Conservation (phyloP, 2,888 invertebrate species). For the Shargacucullia verbasci region DNA sequence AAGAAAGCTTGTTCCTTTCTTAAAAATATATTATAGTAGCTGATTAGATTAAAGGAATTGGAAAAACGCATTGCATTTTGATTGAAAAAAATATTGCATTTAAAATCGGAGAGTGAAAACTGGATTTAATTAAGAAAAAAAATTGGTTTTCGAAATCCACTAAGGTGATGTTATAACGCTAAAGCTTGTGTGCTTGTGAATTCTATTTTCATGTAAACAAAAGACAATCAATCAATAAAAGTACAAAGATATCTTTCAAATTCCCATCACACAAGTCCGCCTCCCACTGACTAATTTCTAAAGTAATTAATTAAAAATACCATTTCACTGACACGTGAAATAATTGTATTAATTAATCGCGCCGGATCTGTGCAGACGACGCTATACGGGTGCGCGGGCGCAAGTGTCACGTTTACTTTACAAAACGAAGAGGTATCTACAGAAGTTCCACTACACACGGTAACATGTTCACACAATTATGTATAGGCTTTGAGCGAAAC, state of each 20-base stretch:
- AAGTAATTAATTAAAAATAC: slow-evolving; percentile 39
- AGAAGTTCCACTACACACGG: slow-evolving; percentile 18
- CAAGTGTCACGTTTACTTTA: slow-evolving; percentile 46
- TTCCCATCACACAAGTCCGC: slow-evolving; percentile 26
- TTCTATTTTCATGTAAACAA: too few relatives aligned
- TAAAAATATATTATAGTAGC: slow-evolving; percentile 1
- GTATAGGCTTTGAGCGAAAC: too few relatives aligned
- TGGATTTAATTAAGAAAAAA: too few relatives aligned
- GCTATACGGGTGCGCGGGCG: slow-evolving; percentile 36
- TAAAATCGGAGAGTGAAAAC: too few relatives aligned
- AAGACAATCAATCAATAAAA: not conserved
- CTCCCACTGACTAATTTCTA: slow-evolving; percentile 12
- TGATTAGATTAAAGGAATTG: not conserved
- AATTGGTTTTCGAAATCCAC: too few relatives aligned
- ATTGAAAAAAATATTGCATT: not conserved
- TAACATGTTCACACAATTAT: not conserved
- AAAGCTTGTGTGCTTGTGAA: too few relatives aligned
- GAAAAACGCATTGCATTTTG: too few relatives aligned
- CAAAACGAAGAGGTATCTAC: rapidly evolving
- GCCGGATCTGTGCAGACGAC: slow-evolving; percentile 21
- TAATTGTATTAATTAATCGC: slow-evolving; percentile 53
- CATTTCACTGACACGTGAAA: slow-evolving; percentile 49
- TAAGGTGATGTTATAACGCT: too few relatives aligned
- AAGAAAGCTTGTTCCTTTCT: slow-evolving; percentile 11
- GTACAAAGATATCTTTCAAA: slow-evolving; percentile 18